Conservation (phyloP, 2,888 invertebrate genomes). For the Frankliniella fusca region DNA sequence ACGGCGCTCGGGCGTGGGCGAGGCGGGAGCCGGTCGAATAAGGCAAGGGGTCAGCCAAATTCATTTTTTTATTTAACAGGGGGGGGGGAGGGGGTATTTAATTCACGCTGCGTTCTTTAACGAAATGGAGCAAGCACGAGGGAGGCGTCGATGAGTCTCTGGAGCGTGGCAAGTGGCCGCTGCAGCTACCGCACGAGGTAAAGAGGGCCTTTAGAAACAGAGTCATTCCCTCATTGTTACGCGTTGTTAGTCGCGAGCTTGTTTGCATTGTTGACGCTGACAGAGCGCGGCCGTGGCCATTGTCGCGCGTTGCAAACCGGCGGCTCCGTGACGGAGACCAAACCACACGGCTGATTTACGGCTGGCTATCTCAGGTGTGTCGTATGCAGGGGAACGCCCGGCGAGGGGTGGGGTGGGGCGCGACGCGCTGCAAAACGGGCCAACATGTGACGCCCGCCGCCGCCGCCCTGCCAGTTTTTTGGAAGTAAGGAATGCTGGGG, state of each 20-base stretch:
- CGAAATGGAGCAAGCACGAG: constrained; percentile 31
- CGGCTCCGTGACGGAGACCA: too few species aligned
- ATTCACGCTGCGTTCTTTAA: constrained; percentile 31
- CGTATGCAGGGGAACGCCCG: too few species aligned
- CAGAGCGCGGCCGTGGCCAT: not conserved
- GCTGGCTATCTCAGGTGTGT: not conserved
- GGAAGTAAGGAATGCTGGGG: too few species aligned
- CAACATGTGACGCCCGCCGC: too few species aligned
- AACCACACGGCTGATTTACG: not conserved
- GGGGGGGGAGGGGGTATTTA: too few species aligned
- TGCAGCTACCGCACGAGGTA: too few species aligned
- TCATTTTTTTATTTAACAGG: constrained; percentile 35
- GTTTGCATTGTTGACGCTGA: constrained; percentile 1
- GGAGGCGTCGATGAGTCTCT: not conserved
- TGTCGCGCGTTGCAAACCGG: not conserved
- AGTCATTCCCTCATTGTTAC: not conserved
- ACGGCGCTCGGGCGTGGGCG: constrained; percentile 33
- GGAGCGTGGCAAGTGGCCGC: constrained; percentile 5
- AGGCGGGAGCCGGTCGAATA: constrained; percentile 28
- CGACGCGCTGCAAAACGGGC: too few species aligned
- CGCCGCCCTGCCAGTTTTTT: too few species aligned
- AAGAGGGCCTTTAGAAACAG: not conserved
- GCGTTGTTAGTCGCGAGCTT: not conserved
- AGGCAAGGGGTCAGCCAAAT: constrained; percentile 30
- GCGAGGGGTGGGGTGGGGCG: too few species aligned